Evolutionary conservation across 2,888 invertebrate genomes (phyloP).

Genomic region (Mimachlamys varia): DNA sequence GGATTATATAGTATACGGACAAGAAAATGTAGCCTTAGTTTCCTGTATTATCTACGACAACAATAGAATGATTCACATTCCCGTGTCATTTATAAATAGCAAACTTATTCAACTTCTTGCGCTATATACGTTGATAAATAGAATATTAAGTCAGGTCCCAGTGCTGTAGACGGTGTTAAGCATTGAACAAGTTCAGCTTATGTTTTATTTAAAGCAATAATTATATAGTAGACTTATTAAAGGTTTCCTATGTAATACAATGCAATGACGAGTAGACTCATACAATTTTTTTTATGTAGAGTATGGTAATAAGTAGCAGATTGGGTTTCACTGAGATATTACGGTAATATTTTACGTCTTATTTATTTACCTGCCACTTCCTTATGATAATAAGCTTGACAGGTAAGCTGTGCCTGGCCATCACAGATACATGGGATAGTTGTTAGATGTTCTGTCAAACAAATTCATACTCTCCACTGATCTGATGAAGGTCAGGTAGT

Average conservation of each 20-base stretch:
- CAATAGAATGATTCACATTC: too few relatives aligned
- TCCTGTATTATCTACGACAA: neutral
- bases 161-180: neutral
- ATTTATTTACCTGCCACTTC: neutral
- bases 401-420: neutral
- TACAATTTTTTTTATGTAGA: too few relatives aligned
- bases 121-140: neutral
- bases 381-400: neutral
- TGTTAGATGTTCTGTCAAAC: neutral
- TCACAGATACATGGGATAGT: neutral
- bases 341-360: constrained; percentile 8
- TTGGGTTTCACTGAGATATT: neutral
- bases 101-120: neutral
- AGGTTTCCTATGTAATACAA: neutral
- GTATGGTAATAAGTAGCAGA: too few relatives aligned
- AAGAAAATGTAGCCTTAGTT: too few relatives aligned
- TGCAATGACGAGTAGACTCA: neutral
- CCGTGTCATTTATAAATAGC: neutral
- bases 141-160: neutral
- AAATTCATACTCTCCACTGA: neutral
- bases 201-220: neutral
- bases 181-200: neutral
- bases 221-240: neutral
- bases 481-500: neutral
- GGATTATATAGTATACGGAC: too few relatives aligned